Percentiles rank a stretch among this genome's conserved stretches.
Conservation (phyloP, 1,140 invertebrate species). For the Pogonomyrmex californicus region DNA sequence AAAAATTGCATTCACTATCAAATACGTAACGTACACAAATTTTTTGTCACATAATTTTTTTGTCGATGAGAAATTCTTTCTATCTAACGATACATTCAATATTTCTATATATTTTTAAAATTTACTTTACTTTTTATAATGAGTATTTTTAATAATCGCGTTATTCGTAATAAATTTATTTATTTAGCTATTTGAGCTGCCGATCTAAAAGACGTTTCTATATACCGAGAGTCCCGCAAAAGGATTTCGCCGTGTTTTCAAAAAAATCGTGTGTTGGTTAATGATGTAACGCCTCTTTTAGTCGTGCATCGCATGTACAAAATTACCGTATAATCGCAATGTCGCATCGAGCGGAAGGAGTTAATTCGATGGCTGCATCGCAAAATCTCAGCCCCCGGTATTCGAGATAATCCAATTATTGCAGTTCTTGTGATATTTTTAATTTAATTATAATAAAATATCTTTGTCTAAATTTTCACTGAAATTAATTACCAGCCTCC, state of each 20-base stretch:
- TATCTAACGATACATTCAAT: conserved; percentile 6
- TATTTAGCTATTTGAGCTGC: conserved; percentile 35
- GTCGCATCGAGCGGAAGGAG: conserved; percentile 40
- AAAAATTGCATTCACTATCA: conserved; percentile 40
- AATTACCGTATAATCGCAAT: background rate
- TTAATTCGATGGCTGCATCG: conserved; percentile 20
- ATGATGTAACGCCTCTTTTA: background rate
- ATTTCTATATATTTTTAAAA: conserved; percentile 7
- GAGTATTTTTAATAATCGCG: background rate
- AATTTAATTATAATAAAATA: background rate
- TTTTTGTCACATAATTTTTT: conserved; percentile 5
- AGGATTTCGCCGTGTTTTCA: background rate
- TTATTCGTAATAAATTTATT: conserved; percentile 21
- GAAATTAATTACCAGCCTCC: conserved; percentile 5
- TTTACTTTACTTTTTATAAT: background rate
- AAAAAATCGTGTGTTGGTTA: background rate
- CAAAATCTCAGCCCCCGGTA: conserved; percentile 25
- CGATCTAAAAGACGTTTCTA: conserved; percentile 13
- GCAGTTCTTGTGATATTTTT: background rate
- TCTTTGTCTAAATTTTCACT: conserved; percentile 10
- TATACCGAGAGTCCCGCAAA: conserved; percentile 10
- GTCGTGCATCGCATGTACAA: background rate
- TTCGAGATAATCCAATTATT: conserved; percentile 34
- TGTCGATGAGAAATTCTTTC: background rate
- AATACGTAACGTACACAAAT: conserved; percentile 37